Evolutionary conservation across 2,113 vertebrate species (phyloP), one percentile per base, ranked within the genome.

Genomic region (Furnarius figulus): DNA sequence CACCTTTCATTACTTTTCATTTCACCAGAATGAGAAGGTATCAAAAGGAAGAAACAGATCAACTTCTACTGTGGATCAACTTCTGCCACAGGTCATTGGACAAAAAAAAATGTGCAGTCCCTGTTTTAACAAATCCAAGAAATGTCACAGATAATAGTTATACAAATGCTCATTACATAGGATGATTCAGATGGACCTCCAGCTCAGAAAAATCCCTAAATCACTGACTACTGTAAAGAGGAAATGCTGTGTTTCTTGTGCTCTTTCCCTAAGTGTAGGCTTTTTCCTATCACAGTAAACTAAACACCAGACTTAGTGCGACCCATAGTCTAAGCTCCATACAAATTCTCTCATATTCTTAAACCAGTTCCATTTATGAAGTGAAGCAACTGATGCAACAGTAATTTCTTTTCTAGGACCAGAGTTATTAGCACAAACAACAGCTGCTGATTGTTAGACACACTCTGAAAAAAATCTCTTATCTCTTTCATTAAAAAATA

Each of bases 361-460:
- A 78, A 93, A 84, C 23, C 30, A 72, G 18, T 15, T 67, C 87
- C 42, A 50, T 55, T 77, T 85, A 74, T 47, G 16, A 85, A 87
- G 61, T 28, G 39, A 95, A 89, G 68, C 82, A 95, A 93, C 42
- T 82, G 87, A 95, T 56, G 74, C 91, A 90, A 58, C 2, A 7
- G 23, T 61, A 14, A 72, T 87, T 95, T 94, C 61, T 93, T 89
- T 91, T 93, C 87, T 56, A 79, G 56, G 52, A 91, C 25, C 35
- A 72, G 87, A 93, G 5, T 46, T 88, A 81, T 46, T 44, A 67
- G 82, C 39, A 86, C 76, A 90, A 95, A 81, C 75, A 83, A 80
- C 68, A 90, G 93, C 89, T 90, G 83, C 73, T 89, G 90, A 90
- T 31, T 88, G 76, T 94, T 71, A 62, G 86, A 63, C n/a, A 56